Conservation (phyloP, 2,888 invertebrate species). For the Philereme vetulata region DNA sequence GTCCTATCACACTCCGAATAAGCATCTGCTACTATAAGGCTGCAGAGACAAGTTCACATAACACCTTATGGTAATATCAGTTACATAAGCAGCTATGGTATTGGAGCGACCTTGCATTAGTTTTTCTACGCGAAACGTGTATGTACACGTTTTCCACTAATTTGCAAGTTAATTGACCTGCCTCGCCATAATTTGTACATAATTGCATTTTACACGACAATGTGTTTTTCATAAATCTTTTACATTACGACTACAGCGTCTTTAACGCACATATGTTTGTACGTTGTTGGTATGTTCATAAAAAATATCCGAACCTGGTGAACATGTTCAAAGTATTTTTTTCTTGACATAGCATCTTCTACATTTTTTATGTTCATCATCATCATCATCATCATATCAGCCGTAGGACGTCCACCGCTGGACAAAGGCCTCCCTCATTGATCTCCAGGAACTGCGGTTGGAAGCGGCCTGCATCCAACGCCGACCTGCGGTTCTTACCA, state of each 20-base stretch:
- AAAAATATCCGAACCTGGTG: not conserved
- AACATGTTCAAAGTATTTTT: no score
- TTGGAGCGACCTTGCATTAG: constrained; percentile 8
- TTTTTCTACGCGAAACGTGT: not conserved
- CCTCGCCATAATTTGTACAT: not conserved
- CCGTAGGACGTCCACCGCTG: no score
- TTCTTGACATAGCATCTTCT: no score
- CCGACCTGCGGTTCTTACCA: no score
- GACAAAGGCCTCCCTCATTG: no score
- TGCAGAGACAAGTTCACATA: constrained; percentile 8
- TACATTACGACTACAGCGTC: not conserved
- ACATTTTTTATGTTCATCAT: no score
- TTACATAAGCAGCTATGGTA: constrained; percentile 18
- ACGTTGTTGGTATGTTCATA: not conserved
- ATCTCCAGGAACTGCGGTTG: no score
- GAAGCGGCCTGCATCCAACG: no score
- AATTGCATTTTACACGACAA: not conserved
- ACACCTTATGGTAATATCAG: constrained; percentile 6
- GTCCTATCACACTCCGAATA: no score
- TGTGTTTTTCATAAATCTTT: not conserved
- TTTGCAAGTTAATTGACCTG: constrained; percentile 2
- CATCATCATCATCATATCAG: no score
- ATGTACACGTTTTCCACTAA: constrained; percentile 4
- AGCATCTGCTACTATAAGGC: no score
- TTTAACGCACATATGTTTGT: no score